Conservation (phyloP, 1,140 invertebrate genomes). For the Anastatus disparis region DNA sequence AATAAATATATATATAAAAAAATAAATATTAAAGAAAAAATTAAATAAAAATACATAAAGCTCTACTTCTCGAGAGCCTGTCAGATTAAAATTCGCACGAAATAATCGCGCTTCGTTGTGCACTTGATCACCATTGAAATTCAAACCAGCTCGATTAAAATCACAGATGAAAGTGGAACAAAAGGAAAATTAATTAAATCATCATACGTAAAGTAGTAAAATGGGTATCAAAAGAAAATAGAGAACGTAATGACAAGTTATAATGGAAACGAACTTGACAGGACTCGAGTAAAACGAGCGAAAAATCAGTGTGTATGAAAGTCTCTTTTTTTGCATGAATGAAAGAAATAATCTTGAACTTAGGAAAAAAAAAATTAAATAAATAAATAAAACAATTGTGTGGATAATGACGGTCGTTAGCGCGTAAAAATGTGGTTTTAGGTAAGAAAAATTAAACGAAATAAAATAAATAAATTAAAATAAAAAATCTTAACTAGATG, state of each 20-base stretch:
- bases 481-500: conserved; percentile 29
- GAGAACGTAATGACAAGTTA: no score
- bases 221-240: no score
- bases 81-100: conserved; percentile 26
- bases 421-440: conserved; percentile 30
- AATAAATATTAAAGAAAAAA: conserved; percentile 9
- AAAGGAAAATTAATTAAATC: neutral
- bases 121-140: conserved; percentile 17
- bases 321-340: neutral
- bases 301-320: neutral
- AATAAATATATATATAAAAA: neutral
- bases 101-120: conserved; percentile 31
- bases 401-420: conserved; percentile 5
- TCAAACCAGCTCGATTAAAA: no score
- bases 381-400: neutral
- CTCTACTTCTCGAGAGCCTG: conserved; percentile 32
- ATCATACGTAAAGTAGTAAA: conserved; percentile 4
- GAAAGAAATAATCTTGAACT: neutral
- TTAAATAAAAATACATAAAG: conserved; percentile 29
- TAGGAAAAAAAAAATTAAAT: neutral
- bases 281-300: conserved; percentile 6
- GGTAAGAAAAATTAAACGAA: conserved; percentile 20
- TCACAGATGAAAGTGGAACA: neutral
- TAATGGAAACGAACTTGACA: neutral
- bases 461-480: conserved; percentile 4